Evolutionary conservation across 1,140 invertebrate genomes (phyloP).

Genomic region (Drosophila melanica): DNA sequence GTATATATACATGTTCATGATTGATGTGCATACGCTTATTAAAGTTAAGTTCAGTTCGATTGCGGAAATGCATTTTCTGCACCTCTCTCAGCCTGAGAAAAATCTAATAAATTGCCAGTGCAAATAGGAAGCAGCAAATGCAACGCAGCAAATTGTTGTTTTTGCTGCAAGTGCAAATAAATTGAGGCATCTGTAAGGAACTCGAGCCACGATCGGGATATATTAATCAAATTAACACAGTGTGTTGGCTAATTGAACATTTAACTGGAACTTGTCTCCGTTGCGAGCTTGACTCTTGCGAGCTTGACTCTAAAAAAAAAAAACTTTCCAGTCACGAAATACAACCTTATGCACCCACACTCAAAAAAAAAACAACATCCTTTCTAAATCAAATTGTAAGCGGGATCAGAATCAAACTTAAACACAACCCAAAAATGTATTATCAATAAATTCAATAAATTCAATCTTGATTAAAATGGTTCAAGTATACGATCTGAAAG

Average conservation of each 20-base stretch:
- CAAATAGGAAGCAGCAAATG: conserved; percentile 27
- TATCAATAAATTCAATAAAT: too few relatives aligned
- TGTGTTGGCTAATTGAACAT: not conserved
- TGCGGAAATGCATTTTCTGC: conserved; percentile 19
- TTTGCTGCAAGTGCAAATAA: not conserved
- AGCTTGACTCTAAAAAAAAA: not conserved
- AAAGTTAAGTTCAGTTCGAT: conserved; percentile 2
- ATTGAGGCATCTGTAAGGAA: not conserved
- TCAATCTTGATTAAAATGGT: too few relatives aligned
- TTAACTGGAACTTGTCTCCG: not conserved
- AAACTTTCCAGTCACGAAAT: not conserved
- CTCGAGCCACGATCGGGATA: too few relatives aligned
- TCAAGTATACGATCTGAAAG: too few relatives aligned
- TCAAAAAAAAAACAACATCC: too few relatives aligned
- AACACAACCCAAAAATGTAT: too few relatives aligned
- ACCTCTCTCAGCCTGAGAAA: not conserved
- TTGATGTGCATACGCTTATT: not conserved
- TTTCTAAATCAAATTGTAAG: not conserved
- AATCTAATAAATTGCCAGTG: conserved; percentile 28
- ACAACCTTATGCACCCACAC: not conserved
- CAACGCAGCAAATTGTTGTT: conserved; percentile 9
- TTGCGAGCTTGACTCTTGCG: not conserved
- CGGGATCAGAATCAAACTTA: too few relatives aligned
- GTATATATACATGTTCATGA: not conserved
- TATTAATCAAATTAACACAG: not conserved